Conservation (phyloP, 2,888 invertebrate genomes). For the Anagyrus pseudococci region DNA sequence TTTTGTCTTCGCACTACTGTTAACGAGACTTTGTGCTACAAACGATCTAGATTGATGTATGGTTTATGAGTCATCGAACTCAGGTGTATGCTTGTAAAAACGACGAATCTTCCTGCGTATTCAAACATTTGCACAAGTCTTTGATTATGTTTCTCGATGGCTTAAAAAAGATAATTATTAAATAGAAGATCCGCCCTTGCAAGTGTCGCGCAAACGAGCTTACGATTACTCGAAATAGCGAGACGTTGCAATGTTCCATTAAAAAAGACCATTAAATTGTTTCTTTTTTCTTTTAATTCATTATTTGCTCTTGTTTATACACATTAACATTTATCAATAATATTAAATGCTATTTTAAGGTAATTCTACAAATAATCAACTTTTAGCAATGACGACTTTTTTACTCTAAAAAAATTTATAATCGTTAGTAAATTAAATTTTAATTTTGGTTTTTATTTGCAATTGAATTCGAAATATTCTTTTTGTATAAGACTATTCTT, state of each 20-base stretch:
- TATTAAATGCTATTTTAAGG: conserved; percentile 38
- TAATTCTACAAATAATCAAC: conserved; percentile 51
- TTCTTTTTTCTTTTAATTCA: conserved; percentile 22
- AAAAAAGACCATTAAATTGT: conserved; percentile 24
- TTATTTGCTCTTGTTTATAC: conserved; percentile 38
- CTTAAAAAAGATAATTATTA: conserved; percentile 24
- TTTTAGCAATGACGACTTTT: conserved; percentile 51
- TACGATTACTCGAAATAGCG: conserved; percentile 12
- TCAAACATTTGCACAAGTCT: conserved; percentile 25
- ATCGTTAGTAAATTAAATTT: conserved; percentile 47
- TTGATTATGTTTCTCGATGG: conserved; percentile 26
- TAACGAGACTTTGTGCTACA: too few relatives aligned
- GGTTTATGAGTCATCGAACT: conserved; percentile 35
- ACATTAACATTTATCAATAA: conserved; percentile 46
- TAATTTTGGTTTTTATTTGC: conserved; percentile 42
- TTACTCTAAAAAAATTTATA: conserved; percentile 44
- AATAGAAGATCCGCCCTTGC: conserved; percentile 18
- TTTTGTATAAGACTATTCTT: conserved; percentile 56
- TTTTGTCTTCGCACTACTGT: too few relatives aligned
- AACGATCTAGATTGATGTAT: conserved; percentile 23
- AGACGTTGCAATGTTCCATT: conserved; percentile 17
- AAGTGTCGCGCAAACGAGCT: conserved; percentile 22
- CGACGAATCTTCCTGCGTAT: conserved; percentile 19
- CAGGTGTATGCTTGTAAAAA: conserved; percentile 24
- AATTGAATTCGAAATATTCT: conserved; percentile 50